phyloP scores from a whole-genome alignment of 1,140 invertebrate genomes.

The Euglossa dilemma region DNA sequence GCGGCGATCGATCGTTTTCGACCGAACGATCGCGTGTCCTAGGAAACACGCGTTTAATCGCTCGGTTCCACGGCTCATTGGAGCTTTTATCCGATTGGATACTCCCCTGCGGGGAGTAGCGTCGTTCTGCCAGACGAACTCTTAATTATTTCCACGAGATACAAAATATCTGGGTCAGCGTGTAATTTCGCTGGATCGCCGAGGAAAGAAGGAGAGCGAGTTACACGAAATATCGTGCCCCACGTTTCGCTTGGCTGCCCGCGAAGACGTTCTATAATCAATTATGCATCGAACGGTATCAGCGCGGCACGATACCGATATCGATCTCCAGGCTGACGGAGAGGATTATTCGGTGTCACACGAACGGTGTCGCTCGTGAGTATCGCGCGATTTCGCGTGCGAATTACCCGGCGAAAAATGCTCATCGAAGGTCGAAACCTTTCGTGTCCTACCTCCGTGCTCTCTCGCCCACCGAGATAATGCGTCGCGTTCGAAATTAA shows the following conservation, averaged over 20 bases:
- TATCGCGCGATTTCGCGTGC: neutral
- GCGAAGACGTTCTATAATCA: neutral
- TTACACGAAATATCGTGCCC: conserved; percentile 2
- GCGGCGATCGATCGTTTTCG: neutral
- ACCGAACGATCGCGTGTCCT: too few species aligned
- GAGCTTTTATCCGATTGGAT: conserved; percentile 7
- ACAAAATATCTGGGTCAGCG: conserved; percentile 21
- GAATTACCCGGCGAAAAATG: neutral
- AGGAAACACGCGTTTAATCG: neutral
- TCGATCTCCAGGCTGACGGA: conserved; percentile 8
- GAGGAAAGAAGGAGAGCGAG: neutral
- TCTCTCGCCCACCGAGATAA: neutral
- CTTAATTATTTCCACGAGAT: conserved; percentile 7
- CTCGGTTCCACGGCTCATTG: neutral
- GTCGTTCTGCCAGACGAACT: neutral
- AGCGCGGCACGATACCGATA: conserved; percentile 18
- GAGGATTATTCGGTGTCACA: conserved; percentile 2
- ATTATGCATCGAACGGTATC: conserved; percentile 5
- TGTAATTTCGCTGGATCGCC: neutral
- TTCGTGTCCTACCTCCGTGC: neutral
- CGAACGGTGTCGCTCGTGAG: neutral
- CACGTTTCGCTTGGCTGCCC: conserved; percentile 1
- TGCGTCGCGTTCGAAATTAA: neutral
- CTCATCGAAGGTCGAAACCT: neutral
- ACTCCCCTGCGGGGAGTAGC: neutral